Percentiles rank a stretch among this genome's conserved stretches.
These are phyloP conservation scores for Galaxias olidus DNA, from an alignment of 2,797 vertebrate genomes.

Conservation along the genomic window DNA sequence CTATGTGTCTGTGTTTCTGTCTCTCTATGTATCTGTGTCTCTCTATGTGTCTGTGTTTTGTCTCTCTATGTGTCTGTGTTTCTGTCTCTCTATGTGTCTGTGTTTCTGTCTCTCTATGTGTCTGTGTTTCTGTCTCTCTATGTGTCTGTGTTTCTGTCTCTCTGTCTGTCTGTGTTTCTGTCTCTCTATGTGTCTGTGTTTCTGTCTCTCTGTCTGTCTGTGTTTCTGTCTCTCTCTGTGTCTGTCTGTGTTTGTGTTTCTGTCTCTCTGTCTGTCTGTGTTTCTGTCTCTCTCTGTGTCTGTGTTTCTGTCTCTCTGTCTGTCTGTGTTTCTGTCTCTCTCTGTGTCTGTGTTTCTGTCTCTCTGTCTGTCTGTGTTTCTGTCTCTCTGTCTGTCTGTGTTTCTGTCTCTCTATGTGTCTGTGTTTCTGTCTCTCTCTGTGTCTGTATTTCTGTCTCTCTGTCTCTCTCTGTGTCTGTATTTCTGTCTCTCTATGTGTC, in stretches of 20 bases:
- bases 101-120: background rate
- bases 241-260: too few relatives aligned
- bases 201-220: constrained; percentile 11
- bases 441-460: background rate
- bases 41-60: too few relatives aligned
- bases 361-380: background rate
- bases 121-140: background rate
- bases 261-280: constrained; percentile 12
- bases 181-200: background rate
- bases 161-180: background rate
- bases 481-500: constrained; percentile 15
- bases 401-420: background rate
- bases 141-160: background rate
- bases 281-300: background rate
- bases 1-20: constrained; percentile 16
- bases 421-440: background rate
- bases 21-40: background rate
- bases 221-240: background rate
- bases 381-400: background rate
- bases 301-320: too few relatives aligned
- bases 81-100: constrained; percentile 1
- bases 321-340: background rate
- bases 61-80: constrained; percentile 9
- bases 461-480: too few relatives aligned
- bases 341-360: constrained; percentile 13